phyloP scores from a whole-genome alignment of 2,113 vertebrate species.

The Pelmatolapia mariae region DNA sequence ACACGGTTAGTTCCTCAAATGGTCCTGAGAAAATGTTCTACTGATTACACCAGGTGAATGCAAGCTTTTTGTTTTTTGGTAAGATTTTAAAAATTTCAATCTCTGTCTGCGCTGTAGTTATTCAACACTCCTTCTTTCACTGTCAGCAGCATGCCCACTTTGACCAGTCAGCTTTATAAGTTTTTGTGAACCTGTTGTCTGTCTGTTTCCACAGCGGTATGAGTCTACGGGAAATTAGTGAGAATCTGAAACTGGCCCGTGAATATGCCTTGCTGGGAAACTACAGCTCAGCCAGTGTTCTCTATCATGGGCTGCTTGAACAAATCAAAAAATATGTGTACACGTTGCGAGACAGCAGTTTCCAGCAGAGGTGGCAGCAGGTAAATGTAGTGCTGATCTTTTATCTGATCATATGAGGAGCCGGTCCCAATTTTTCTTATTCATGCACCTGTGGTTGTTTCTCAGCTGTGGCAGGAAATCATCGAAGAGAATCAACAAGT shows the following conservation, averaged over 20 bases:
- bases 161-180: background rate
- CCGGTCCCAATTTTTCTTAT: background rate
- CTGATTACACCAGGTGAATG: background rate
- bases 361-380: constrained; percentile 95
- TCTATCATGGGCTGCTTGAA: constrained; percentile 91
- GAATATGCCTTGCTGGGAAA: constrained; percentile 96
- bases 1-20: background rate
- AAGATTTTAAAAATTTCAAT: background rate
- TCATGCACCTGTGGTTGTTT: background rate
- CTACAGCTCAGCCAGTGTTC: constrained; percentile 91
- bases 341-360: constrained; percentile 78
- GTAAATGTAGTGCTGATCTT: constrained; percentile 51
- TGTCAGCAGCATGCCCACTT: background rate
- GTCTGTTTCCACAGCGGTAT: constrained; percentile 66
- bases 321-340: constrained; percentile 89
- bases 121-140: background rate
- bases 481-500: constrained; percentile 89
- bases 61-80: background rate
- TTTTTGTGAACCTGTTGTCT: background rate
- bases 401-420: background rate
- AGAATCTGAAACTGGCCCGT: constrained; percentile 93
- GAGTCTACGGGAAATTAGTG: constrained; percentile 93
- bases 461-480: constrained; percentile 92
- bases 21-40: background rate
- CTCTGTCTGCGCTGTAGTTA: background rate